Percentiles rank a stretch among this genome's conserved stretches.
These are phyloP conservation scores for Cinclus mexicanus DNA, from an alignment of 2,113 vertebrate species.

Conservation along the genomic window DNA sequence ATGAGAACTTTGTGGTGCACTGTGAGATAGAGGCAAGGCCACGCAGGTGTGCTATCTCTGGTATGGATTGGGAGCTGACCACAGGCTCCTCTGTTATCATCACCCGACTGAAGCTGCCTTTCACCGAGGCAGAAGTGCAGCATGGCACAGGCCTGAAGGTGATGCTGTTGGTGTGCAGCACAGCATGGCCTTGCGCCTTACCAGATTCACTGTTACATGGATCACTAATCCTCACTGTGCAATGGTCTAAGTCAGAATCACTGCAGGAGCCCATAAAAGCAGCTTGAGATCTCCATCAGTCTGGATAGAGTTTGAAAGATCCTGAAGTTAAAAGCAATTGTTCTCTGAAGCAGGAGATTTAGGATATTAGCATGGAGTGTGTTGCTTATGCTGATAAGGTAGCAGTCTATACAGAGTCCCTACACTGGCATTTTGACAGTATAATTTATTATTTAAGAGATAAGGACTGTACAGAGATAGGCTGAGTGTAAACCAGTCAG, in stretches of 20 bases:
- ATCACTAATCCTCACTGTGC: background rate
- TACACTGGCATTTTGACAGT: background rate
- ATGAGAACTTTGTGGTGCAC: background rate
- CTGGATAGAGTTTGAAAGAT: background rate
- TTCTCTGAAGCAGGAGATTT: background rate
- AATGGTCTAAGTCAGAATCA: background rate
- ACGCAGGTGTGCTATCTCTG: background rate
- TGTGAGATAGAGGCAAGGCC: background rate
- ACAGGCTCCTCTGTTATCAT: background rate
- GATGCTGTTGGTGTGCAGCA: background rate
- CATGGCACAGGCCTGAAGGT: background rate
- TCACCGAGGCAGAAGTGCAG: rapidly evolving
- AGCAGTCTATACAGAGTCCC: background rate
- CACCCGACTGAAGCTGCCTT: rapidly evolving
- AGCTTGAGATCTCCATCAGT: background rate
- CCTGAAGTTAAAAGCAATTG: background rate
- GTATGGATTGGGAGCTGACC: background rate
- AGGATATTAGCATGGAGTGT: background rate
- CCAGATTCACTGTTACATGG: background rate
- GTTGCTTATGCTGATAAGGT: background rate
- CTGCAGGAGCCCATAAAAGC: background rate
- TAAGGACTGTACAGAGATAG: background rate
- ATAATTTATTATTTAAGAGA: background rate
- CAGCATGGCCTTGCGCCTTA: rapidly evolving
- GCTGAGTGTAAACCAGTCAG: background rate